Evolutionary conservation across 2,113 vertebrate species (phyloP).

Genomic region (Vidua macroura): DNA sequence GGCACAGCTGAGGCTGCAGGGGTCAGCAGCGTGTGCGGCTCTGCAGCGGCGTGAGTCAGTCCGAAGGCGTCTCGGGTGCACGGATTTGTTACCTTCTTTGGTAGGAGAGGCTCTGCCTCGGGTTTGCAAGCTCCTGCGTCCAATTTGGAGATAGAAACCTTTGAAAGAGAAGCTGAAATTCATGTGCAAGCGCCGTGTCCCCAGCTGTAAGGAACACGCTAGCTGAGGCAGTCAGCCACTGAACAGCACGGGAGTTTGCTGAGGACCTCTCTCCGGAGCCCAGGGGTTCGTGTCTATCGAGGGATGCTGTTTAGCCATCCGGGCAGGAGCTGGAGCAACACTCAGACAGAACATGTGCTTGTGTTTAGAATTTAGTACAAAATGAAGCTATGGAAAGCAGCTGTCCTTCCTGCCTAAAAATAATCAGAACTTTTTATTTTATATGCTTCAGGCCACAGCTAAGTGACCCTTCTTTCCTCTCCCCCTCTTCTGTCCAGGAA

Average conservation of each 20-base stretch:
- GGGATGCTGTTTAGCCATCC: not conserved
- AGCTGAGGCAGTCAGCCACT: rapidly evolving
- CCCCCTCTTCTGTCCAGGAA: not conserved
- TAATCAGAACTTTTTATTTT: not conserved
- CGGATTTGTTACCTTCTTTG: not conserved
- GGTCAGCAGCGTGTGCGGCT: not conserved
- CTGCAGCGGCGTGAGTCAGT: rapidly evolving
- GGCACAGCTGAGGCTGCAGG: not conserved
- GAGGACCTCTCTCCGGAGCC: not conserved
- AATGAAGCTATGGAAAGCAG: not conserved
- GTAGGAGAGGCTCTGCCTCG: not conserved
- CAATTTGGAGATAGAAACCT: not conserved
- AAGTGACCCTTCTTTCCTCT: not conserved
- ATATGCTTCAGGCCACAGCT: not conserved
- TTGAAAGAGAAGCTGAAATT: not conserved
- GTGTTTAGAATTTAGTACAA: not conserved
- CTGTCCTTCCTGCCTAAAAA: not conserved
- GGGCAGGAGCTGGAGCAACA: rapidly evolving
- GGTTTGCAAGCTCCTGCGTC: not conserved
- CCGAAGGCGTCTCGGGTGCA: rapidly evolving
- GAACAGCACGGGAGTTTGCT: rapidly evolving
- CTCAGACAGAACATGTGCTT: not conserved
- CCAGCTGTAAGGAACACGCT: not conserved
- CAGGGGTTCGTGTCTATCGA: not conserved
- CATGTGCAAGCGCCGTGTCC: rapidly evolving